Evolutionary conservation across 1,140 invertebrate genomes (phyloP).

Genomic region (Bradysia coprophila): DNA sequence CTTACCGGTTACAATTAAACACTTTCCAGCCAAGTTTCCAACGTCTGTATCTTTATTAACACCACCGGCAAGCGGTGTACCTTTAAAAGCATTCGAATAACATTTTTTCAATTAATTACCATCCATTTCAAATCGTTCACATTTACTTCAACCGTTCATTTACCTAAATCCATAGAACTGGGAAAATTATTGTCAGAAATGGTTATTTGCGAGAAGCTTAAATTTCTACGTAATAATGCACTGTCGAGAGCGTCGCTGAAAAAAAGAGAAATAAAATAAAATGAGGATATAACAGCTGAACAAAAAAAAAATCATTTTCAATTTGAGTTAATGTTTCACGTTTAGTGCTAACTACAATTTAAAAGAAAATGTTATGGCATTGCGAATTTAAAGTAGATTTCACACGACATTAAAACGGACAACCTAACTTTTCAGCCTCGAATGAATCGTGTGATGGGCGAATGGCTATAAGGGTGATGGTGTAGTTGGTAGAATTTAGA

Average conservation of each 20-base stretch:
- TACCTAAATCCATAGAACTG: conserved; percentile 32
- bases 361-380: no score
- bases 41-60: conserved; percentile 44
- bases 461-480: no score
- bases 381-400: no score
- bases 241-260: conserved; percentile 29
- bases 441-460: no score
- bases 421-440: no score
- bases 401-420: no score
- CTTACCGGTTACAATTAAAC: conserved; percentile 39
- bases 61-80: conserved; percentile 7
- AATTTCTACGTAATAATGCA: conserved; percentile 15
- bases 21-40: conserved; percentile 47
- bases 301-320: background rate
- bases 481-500: no score
- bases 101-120: no score
- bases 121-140: no score
- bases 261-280: conserved; percentile 3
- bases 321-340: no score
- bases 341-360: no score
- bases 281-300: background rate
- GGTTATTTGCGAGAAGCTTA: conserved; percentile 19
- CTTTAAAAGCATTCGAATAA: conserved; percentile 17
- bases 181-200: conserved; percentile 25
- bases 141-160: no score